These are phyloP conservation scores for Fragum whitleyi DNA, from an alignment of 2,888 invertebrate species.

Conservation along the genomic window DNA sequence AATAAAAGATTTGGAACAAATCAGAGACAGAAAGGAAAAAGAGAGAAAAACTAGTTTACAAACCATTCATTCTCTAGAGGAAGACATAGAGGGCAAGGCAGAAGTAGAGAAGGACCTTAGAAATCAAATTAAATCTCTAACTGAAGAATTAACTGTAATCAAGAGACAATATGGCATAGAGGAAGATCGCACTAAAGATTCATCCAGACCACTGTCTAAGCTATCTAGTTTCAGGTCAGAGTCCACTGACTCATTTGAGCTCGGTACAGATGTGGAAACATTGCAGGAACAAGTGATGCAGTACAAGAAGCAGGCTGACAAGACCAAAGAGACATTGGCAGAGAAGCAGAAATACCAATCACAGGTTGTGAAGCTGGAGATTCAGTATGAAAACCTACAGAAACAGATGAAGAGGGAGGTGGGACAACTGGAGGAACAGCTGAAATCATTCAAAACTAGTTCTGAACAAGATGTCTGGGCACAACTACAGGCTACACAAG, in stretches of 20 bases:
- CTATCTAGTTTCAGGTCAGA: conserved; percentile 21
- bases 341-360: conserved; percentile 65
- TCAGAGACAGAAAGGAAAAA: conserved; percentile 57
- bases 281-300: conserved; percentile 60
- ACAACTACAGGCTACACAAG: conserved; percentile 66
- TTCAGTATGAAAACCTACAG: conserved; percentile 55
- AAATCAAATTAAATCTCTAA: conserved; percentile 62
- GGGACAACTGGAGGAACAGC: conserved; percentile 53
- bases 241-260: conserved; percentile 60
- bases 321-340: conserved; percentile 59
- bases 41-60: conserved; percentile 53
- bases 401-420: conserved; percentile 59
- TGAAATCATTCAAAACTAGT: conserved; percentile 42
- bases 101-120: conserved; percentile 47
- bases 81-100: conserved; percentile 51
- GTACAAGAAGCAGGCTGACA: conserved; percentile 56
- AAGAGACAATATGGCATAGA: conserved; percentile 56
- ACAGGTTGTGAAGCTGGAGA: conserved; percentile 59
- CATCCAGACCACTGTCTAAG: conserved; percentile 31
- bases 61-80: conserved; percentile 58
- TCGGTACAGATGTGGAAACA: conserved; percentile 59
- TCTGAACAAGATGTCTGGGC: conserved; percentile 59
- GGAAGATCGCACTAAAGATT: conserved; percentile 36
- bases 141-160: conserved; percentile 59
- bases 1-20: conserved; percentile 59